These are phyloP conservation scores for Amblyopsis rosae DNA, from an alignment of 2,113 vertebrate genomes.

Conservation along the genomic window DNA sequence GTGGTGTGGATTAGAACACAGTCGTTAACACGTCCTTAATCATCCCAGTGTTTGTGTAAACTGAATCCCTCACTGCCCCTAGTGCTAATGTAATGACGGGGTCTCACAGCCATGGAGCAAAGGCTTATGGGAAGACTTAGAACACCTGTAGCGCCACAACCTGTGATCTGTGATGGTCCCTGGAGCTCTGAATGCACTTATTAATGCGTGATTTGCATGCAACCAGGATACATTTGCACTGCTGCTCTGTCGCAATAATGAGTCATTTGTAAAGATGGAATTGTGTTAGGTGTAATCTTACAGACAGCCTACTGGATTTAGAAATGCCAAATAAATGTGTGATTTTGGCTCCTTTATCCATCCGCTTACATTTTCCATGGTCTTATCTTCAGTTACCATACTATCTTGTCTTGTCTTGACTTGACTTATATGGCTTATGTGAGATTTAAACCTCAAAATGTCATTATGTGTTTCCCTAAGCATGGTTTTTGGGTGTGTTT, in stretches of 20 bases:
- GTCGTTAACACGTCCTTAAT: slow-evolving; percentile 73
- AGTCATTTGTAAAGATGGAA: slow-evolving; percentile 4
- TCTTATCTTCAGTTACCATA: too few species aligned
- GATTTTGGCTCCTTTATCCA: too few species aligned
- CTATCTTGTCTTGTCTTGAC: too few species aligned
- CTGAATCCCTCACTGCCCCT: slow-evolving; percentile 48
- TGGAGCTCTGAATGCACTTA: slow-evolving; percentile 37
- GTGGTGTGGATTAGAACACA: slow-evolving; percentile 64
- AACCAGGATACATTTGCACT: slow-evolving; percentile 7
- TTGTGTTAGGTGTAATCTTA: too few species aligned
- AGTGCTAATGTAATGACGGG: slow-evolving; percentile 56
- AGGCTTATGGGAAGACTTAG: slow-evolving; percentile 39
- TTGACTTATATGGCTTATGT: too few species aligned
- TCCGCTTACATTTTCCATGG: too few species aligned
- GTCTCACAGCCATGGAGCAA: slow-evolving; percentile 45
- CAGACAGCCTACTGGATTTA: too few species aligned
- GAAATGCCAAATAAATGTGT: too few species aligned
- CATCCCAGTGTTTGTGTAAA: slow-evolving; percentile 72
- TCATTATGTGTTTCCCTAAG: neutral
- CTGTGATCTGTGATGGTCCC: slow-evolving; percentile 46
- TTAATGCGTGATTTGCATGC: slow-evolving; percentile 35
- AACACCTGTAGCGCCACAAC: slow-evolving; percentile 53
- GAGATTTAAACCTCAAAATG: neutral
- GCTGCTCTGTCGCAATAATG: neutral
- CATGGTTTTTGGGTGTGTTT: slow-evolving; percentile 14